Percentiles rank a stretch among this genome's conserved stretches.
These are phyloP conservation scores for Carterocephalus palaemon DNA, from an alignment of 2,888 invertebrate species.

Conservation along the genomic window DNA sequence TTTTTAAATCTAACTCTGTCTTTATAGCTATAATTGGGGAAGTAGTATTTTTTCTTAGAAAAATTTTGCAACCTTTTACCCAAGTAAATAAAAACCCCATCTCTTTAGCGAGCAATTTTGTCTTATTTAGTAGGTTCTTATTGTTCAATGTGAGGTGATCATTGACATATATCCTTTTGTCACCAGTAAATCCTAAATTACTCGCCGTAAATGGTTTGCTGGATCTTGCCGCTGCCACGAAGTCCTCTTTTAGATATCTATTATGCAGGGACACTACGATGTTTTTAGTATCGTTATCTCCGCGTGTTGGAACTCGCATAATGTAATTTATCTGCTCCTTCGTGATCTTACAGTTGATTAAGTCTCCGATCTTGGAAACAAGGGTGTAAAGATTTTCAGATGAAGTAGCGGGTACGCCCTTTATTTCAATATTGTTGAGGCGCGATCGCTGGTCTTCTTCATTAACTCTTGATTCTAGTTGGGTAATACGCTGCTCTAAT, in stretches of 20 bases:
- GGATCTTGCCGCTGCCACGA: constrained; percentile 27
- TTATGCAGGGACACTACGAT: constrained; percentile 22
- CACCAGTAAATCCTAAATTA: constrained; percentile 26
- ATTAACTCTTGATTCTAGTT: constrained; percentile 1
- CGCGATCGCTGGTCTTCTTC: constrained; percentile 1
- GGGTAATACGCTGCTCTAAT: constrained; percentile 1
- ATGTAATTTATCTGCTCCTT: constrained; percentile 7
- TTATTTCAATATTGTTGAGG: constrained; percentile 7
- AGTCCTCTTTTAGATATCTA: constrained; percentile 30
- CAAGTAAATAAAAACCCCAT: constrained; percentile 18
- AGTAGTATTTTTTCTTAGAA: constrained; percentile 14
- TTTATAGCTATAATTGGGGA: constrained; percentile 12
- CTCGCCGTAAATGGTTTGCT: constrained; percentile 18
- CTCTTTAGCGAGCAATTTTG: constrained; percentile 27
- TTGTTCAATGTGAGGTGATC: constrained; percentile 31
- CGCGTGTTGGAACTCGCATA: not conserved
- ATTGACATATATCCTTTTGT: constrained; percentile 28
- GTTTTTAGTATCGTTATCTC: not conserved
- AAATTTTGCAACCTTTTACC: constrained; percentile 23
- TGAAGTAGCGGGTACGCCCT: constrained; percentile 1
- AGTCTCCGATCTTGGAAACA: not conserved
- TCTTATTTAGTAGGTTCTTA: constrained; percentile 31
- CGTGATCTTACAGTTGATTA: not conserved
- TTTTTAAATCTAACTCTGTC: constrained; percentile 12
- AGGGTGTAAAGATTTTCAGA: constrained; percentile 1